Evolutionary conservation across 2,113 vertebrate genomes (phyloP).

Genomic region (Argyrosomus japonicus): DNA sequence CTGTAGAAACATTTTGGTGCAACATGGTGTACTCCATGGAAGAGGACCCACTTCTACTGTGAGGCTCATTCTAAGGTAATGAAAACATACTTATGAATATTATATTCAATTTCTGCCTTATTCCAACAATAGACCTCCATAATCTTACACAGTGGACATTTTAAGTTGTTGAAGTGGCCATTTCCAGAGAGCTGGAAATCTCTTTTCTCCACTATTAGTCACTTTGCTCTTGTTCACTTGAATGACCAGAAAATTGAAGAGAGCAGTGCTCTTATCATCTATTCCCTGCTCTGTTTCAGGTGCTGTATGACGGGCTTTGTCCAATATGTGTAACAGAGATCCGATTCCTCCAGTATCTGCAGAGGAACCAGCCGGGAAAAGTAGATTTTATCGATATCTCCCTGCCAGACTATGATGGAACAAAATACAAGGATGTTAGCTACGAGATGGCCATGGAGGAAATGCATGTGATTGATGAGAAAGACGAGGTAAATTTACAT

Average conservation of each 20-base stretch:
- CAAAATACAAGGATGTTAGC: constrained; percentile 66
- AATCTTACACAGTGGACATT: too few species aligned
- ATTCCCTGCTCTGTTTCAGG: constrained; percentile 45
- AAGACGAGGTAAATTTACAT: constrained; percentile 60
- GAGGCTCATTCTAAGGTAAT: too few species aligned
- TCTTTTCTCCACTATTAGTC: too few species aligned
- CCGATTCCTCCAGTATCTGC: constrained; percentile 72
- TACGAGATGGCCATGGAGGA: constrained; percentile 81
- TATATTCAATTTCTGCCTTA: too few species aligned
- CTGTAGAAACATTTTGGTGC: too few species aligned
- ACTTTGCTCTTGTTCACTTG: not conserved
- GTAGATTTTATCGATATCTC: constrained; percentile 78
- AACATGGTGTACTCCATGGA: too few species aligned
- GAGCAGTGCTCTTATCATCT: not conserved
- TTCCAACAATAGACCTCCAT: too few species aligned
- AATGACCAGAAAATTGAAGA: not conserved
- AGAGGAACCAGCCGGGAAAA: constrained; percentile 55
- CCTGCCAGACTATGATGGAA: constrained; percentile 65
- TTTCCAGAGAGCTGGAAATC: not conserved
- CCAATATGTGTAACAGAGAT: constrained; percentile 80
- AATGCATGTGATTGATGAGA: constrained; percentile 81
- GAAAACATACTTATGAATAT: too few species aligned
- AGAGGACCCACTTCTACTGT: too few species aligned
- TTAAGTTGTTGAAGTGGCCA: not conserved
- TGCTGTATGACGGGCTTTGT: constrained; percentile 81